Evolutionary conservation across 2,113 vertebrate species (phyloP), one percentile per base, ranked within the genome.

Genomic region (Mola mola): DNA sequence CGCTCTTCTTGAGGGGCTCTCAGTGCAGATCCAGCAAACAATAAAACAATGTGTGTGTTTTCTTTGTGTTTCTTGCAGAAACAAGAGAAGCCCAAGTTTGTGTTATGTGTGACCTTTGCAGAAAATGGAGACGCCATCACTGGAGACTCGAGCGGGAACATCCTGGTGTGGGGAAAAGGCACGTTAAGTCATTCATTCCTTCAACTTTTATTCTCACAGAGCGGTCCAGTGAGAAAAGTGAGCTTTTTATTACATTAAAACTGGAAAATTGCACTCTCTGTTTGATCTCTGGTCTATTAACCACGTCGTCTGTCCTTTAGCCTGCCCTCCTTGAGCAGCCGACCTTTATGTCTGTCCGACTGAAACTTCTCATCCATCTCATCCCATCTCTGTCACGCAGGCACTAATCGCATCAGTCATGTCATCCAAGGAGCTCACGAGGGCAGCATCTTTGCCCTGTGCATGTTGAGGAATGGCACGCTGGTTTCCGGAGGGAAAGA

Each of bases 31-130:
- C 4, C 6, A 10, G 10, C 8, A 44, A 17, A 36, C 4, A 46
- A 8, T 2, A 2, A 11, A 67, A 49, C 7, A 38, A 22, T 15
- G 3, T 66, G 46, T 68, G 29, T 78, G 70, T 88, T 42, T 67
- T 34, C 10, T 56, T n/a, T 81, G 38, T 87, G 22, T 87, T 79
- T 57, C 51, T 86, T 86, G 16, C 93, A 99, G 97, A 99, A 98
- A 94, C 97, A 99, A 87, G 97, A 99, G 89, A 99, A 99, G 92
- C 97, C 97, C 91, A 99, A 98, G 93, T 98, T 98, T 90, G 96
- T 99, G 70, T 88, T 99, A 53, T 98, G 97, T 60, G 95, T 96
- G 91, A 98, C 96, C 31, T 99, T 99, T 90, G 97, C 97, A 60
- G 97, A 98, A 91, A 99, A 98, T 12, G 97, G 97, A 24, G 96